Conservation (phyloP, 1,140 invertebrate species). For the Oryctes rhinoceros region DNA sequence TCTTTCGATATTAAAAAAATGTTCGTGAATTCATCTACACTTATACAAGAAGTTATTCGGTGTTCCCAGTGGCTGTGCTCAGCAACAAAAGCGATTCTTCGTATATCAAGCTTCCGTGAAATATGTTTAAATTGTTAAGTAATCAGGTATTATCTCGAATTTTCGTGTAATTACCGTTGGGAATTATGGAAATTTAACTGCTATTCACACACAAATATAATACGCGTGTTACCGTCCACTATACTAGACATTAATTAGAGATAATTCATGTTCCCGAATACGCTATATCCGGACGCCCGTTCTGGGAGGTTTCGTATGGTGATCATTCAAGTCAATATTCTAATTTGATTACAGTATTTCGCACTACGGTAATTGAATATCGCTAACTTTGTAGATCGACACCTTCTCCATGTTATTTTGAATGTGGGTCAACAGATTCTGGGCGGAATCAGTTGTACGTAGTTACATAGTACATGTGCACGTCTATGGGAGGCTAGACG, state of each 20-base stretch:
- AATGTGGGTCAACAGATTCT: neutral
- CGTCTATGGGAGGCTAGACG: neutral
- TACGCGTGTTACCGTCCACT: neutral
- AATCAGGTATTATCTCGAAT: neutral
- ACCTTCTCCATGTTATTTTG: neutral
- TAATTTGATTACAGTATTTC: neutral
- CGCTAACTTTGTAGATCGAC: neutral
- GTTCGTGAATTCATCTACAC: too few relatives aligned
- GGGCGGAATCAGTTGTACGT: neutral
- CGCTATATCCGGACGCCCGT: neutral
- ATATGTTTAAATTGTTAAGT: too few relatives aligned
- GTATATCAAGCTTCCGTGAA: too few relatives aligned
- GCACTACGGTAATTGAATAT: neutral
- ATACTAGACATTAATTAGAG: neutral
- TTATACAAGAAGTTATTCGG: too few relatives aligned
- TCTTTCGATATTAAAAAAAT: too few relatives aligned
- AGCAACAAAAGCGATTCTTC: too few relatives aligned
- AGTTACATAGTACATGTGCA: neutral
- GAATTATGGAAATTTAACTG: neutral
- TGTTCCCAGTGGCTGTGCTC: too few relatives aligned
- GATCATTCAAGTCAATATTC: neutral
- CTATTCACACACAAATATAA: slow-evolving; percentile 4
- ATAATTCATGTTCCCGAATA: neutral
- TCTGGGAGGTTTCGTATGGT: neutral
- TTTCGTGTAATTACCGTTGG: neutral